Percentiles rank a stretch among this genome's conserved stretches.
phyloP scores from a whole-genome alignment of 2,113 vertebrate genomes.

The Castor canadensis region DNA sequence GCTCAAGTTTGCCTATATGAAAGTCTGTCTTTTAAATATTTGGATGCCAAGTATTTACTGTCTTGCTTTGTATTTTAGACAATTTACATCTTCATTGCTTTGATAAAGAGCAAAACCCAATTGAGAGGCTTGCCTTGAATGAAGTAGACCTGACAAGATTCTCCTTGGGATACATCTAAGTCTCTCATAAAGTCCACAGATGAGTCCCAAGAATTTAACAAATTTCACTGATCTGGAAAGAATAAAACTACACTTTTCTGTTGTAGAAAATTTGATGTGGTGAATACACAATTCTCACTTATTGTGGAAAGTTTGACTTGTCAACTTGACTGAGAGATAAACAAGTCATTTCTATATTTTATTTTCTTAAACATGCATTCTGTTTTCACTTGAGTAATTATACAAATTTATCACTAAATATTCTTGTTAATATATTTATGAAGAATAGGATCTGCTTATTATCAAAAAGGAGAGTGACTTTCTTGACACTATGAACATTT shows the following conservation, averaged over 20 bases:
- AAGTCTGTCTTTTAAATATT: slow-evolving; percentile 42
- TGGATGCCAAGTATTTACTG: background rate
- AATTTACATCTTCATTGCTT: slow-evolving; percentile 38
- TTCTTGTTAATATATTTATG: slow-evolving; percentile 24
- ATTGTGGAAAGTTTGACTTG: slow-evolving; percentile 66
- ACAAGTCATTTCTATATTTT: slow-evolving; percentile 21
- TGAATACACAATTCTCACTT: slow-evolving; percentile 51
- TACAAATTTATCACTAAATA: background rate
- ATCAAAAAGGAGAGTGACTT: background rate
- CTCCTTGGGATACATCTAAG: slow-evolving; percentile 40
- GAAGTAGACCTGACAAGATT: slow-evolving; percentile 46
- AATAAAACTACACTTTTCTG: slow-evolving; percentile 38
- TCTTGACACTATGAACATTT: background rate
- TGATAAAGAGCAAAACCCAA: slow-evolving; percentile 17
- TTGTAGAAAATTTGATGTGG: slow-evolving; percentile 50
- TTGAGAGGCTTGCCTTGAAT: background rate
- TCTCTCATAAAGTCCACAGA: slow-evolving; percentile 33
- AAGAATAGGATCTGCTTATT: background rate
- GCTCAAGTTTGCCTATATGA: background rate
- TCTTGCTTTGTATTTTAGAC: background rate
- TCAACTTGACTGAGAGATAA: slow-evolving; percentile 56
- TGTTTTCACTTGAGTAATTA: slow-evolving; percentile 41
- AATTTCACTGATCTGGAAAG: slow-evolving; percentile 70
- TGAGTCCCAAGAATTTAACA: slow-evolving; percentile 49
- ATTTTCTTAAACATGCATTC: slow-evolving; percentile 28